These are phyloP conservation scores for Zoroaster sp. DNA, from an alignment of 53 echinoderm and acorn worm species.

Conservation along the genomic window DNA sequence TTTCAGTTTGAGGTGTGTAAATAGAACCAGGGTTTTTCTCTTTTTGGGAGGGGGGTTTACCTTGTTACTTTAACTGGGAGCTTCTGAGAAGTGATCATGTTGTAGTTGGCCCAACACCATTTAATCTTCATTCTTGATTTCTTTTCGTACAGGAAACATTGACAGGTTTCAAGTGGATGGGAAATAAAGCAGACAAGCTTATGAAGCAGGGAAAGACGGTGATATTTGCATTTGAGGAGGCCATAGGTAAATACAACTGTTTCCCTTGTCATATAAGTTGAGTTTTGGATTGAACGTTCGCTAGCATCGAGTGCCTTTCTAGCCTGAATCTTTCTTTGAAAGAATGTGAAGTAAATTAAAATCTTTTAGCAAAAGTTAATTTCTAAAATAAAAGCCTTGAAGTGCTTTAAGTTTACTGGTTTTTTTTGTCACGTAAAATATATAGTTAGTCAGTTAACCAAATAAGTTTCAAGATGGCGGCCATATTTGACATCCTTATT, in stretches of 20 bases:
- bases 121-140: not conserved
- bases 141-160: constrained; percentile 97
- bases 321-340: too few relatives aligned
- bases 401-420: too few relatives aligned
- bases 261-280: not conserved
- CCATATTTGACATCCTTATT: too few relatives aligned
- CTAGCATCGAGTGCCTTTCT: too few relatives aligned
- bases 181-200: constrained; percentile 76
- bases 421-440: too few relatives aligned
- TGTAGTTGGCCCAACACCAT: not conserved
- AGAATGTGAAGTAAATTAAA: too few relatives aligned
- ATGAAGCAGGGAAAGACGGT: constrained; percentile 77
- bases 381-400: too few relatives aligned
- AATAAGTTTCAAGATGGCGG: too few relatives aligned
- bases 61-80: constrained; percentile 70
- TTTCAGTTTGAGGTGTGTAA: constrained; percentile 84
- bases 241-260: constrained; percentile 73
- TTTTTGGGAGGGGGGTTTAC: not conserved
- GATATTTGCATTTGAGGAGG: constrained; percentile 97
- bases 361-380: too few relatives aligned
- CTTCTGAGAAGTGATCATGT: too few relatives aligned
- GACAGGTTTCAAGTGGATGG: constrained; percentile 99
- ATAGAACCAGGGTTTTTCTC: not conserved
- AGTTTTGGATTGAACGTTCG: not conserved
- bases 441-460: too few relatives aligned